Base-by-base conservation (phyloP, 2,113 vertebrate species). In the Myotis lucifugus region DNA sequence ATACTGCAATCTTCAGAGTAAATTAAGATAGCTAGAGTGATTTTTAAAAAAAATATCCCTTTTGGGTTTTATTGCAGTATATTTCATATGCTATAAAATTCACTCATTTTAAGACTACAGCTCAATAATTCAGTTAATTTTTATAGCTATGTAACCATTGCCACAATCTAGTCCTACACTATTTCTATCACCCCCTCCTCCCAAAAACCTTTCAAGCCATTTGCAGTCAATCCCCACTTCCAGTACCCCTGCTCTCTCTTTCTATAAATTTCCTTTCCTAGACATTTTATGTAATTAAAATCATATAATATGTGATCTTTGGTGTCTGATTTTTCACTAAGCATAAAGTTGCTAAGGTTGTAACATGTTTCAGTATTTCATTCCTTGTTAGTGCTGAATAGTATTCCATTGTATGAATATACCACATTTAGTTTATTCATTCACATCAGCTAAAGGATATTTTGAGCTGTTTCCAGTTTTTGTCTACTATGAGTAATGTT, bases 51-150 rank as follows among this genome's bases (percentile, higher is more conserved):
- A n/a, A 86, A 87, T 4, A 2, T 52, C 12, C 21, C 17, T 32
- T 88, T 89, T 61, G 32, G 14, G n/a, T 52, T 84, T 90, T 81
- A 69, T 19, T 74, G 15, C 5, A 78, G 19, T 74, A n/a, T 72
- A 50, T 74, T 67, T 78, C 94, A 74, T 18, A 69, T 76, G 32
- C 2, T 69, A 77, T 81, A 94, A 88, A 93, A 81, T 64, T 67
- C 72, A 72, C 18, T 77, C 27, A 73, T n/a, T 79, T 85, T 77
- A 61, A 67, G 9, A 85, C 15, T 12, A 85, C 14, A 66, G 48
- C 61, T 81, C 40, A 83, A 27, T 72, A 85, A 85, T n/a, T 50
- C 64, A 83, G 25, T 37, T 56, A 23, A 85, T 93, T 91, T 89
- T 69, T 95, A 42, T 17, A 92, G 29, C 8, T 52, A 23, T 78